Evolutionary conservation across 2,888 invertebrate genomes (phyloP), one percentile per base, ranked within the genome.

Genomic region (Helicoverpa assulta): DNA sequence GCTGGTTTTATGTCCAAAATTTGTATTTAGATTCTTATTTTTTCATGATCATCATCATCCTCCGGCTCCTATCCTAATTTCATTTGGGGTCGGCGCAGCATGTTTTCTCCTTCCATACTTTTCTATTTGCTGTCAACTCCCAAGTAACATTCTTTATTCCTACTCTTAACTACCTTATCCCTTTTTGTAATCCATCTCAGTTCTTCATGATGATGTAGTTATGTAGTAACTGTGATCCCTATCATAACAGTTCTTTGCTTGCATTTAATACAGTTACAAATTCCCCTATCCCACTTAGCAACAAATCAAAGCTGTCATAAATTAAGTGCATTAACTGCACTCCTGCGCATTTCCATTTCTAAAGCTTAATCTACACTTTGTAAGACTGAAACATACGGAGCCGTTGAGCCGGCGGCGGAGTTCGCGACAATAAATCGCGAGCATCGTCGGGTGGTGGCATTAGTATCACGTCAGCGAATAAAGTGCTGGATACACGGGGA

Each of bases 361-460:
- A 76, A 82, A 80, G 79, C 76, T 73, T 82, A 82, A 82, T 82
- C 81, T 82, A 79, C 79, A 79, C 80, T 82, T 78, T 78, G 79
- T 81, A 82, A 78, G 70, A 78, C 67, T 82, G 73, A 78, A 80
- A 70, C 81, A 85, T 82, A 83, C 76, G 76, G 72, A 76, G 77
- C 81, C 81, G 83, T 78, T 83, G 82, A 82, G 78, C 73, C 78
- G 64, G 65, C 80, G 76, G 80, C 68, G 67, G 65, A 66, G 63
- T 73, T 80, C 56, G 67, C 62, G 76, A 70, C 81, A 74, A 83
- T 86, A 86, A 85, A 86, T 86, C 76, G 79, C 72, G 50, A 63
- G 80, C 79, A 77, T 83, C 84, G 86, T 82, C 85, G 84, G 86
- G 85, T 85, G 85, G 84, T 80, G 72, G 83, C 78, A 86, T 86